Evolutionary conservation across 2,113 vertebrate species (phyloP).

Genomic region (Campylorhamphus procurvoides): DNA sequence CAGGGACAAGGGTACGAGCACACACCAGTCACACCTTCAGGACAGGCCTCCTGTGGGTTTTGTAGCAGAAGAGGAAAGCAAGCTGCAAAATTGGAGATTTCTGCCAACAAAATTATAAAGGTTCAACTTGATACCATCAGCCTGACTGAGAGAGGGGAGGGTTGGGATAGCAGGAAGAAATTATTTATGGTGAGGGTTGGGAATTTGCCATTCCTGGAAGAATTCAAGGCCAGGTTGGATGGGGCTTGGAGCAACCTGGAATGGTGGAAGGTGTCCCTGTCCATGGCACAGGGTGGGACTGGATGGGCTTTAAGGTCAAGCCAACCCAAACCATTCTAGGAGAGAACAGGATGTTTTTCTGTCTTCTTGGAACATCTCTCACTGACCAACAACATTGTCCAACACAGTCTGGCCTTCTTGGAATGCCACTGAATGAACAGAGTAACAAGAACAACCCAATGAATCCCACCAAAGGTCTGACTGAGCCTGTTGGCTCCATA

Average conservation of each 20-base stretch:
- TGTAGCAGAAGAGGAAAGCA: background rate
- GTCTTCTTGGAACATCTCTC: background rate
- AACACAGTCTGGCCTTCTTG: background rate
- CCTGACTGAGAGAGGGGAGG: background rate
- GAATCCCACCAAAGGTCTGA: background rate
- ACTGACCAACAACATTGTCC: background rate
- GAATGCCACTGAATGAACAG: background rate
- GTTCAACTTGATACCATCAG: background rate
- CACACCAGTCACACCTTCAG: background rate
- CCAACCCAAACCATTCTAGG: background rate
- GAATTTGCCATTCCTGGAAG: background rate
- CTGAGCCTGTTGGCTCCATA: background rate
- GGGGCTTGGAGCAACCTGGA: background rate
- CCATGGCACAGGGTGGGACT: background rate
- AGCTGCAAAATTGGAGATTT: background rate
- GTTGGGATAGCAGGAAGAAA: background rate
- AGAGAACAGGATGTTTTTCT: background rate
- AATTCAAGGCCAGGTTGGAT: background rate
- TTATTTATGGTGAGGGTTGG: background rate
- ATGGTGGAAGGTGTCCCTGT: background rate
- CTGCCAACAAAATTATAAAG: background rate
- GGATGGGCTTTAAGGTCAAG: background rate
- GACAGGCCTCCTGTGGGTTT: background rate
- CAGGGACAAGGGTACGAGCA: background rate
- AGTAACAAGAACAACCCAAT: rapidly evolving